phyloP scores from a whole-genome alignment of 2,113 vertebrate genomes.

The Oplegnathus fasciatus region DNA sequence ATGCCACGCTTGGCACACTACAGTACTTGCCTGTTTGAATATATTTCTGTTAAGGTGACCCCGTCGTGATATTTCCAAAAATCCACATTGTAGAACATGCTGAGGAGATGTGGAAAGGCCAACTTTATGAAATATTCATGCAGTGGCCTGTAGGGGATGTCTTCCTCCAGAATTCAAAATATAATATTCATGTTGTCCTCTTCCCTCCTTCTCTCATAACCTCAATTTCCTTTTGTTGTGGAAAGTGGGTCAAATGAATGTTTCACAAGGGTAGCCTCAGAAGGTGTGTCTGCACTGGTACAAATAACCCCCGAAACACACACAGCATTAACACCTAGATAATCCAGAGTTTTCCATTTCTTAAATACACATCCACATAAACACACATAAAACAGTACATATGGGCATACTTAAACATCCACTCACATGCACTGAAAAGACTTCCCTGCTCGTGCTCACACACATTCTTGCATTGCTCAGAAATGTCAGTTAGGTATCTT shows the following conservation, averaged over 20 bases:
- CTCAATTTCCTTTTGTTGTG: constrained; percentile 47
- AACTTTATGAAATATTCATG: constrained; percentile 69
- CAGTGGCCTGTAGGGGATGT: constrained; percentile 44
- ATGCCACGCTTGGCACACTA: neutral
- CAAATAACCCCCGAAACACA: constrained; percentile 9
- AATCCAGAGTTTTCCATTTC: neutral
- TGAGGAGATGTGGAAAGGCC: constrained; percentile 42
- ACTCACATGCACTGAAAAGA: neutral
- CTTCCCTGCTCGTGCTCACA: neutral
- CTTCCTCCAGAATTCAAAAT: constrained; percentile 61
- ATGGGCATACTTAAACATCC: neutral
- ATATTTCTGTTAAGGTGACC: constrained; percentile 13
- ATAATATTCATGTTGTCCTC: constrained; percentile 73
- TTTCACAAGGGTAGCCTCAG: constrained; percentile 22
- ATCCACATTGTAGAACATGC: constrained; percentile 26
- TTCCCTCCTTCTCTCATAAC: constrained; percentile 42
- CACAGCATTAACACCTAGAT: neutral
- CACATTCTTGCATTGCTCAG: constrained; percentile 28
- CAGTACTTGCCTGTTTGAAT: constrained; percentile 12
- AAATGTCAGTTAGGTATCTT: constrained; percentile 31
- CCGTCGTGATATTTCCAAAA: constrained; percentile 13
- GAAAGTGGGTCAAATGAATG: constrained; percentile 65
- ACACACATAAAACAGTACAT: neutral
- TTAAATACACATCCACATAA: neutral
- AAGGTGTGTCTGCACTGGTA: constrained; percentile 7